phyloP scores from a whole-genome alignment of 1,140 invertebrate species.

The Pseudomyrmex cubaensis region DNA sequence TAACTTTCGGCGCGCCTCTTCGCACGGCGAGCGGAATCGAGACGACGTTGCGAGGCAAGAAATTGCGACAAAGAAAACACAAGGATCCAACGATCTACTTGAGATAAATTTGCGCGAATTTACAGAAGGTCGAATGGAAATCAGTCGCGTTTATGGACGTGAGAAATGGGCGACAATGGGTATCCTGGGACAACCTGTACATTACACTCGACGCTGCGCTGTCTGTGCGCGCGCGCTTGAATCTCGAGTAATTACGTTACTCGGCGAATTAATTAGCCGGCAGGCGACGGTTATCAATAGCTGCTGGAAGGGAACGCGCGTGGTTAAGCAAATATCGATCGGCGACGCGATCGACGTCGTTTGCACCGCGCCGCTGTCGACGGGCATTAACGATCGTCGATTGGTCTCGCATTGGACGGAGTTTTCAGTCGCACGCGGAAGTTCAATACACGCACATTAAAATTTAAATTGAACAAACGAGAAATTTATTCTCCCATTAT shows the following conservation, averaged over 20 bases:
- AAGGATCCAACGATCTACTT: no score
- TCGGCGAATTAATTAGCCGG: slow-evolving; percentile 80
- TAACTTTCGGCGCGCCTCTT: no score
- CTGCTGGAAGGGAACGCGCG: slow-evolving; percentile 67
- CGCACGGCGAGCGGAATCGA: no score
- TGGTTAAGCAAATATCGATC: slow-evolving; percentile 69
- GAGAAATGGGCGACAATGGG: neutral
- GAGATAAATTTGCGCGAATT: neutral
- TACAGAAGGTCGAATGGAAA: neutral
- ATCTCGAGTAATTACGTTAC: slow-evolving; percentile 79
- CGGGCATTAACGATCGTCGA: slow-evolving; percentile 58
- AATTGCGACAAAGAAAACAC: neutral
- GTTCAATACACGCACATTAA: neutral
- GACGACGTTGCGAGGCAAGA: no score
- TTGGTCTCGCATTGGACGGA: slow-evolving; percentile 12
- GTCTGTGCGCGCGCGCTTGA: slow-evolving; percentile 35
- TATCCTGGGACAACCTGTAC: slow-evolving; percentile 33
- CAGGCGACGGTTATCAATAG: slow-evolving; percentile 78
- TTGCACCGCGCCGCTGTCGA: slow-evolving; percentile 29
- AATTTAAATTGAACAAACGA: no score
- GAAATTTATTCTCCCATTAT: no score
- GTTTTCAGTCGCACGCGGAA: no score
- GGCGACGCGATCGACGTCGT: slow-evolving; percentile 55
- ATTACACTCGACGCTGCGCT: slow-evolving; percentile 26
- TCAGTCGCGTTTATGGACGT: neutral